Evolutionary conservation across 2,113 vertebrate species (phyloP), one percentile per base, ranked within the genome.

Genomic region (Stigmatopora argus): DNA sequence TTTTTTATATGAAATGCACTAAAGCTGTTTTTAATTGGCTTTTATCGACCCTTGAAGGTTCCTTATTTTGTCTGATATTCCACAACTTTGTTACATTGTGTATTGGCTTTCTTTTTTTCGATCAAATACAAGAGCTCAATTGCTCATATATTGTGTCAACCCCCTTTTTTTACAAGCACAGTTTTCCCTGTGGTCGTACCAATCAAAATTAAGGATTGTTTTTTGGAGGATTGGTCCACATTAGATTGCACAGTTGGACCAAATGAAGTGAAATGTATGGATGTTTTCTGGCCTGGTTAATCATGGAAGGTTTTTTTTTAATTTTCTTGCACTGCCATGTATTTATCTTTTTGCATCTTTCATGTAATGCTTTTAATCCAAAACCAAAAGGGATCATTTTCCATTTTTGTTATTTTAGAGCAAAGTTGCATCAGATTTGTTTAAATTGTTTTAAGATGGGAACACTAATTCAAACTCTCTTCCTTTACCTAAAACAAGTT

Each of bases 381-480:
- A 35, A 41, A 18, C 1, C 26, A 4, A 11, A 55, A 55, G 53
- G 23, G 38, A 9, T 41, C 9, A 5, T 55, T 59, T 59, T 38
- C 35, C 8, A 41, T 38, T 41, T 15, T 49, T 12, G 64, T 5
- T 18, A 56, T 69, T 49, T 19, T 57, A 9, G 17, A 7, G 14
- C 12, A 41, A 52, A 26, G 23, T 34, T 48, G 26, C 35, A 62
- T 31, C 26, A 31, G 49, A 9, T 34, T 35, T 9, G 5, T 56
- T 8, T 31, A 31, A 31, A 15, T 17, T 1, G 3, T 31, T n/a
- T 57, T 15, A 57, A 61, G 62, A 71, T 49, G 17, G 47, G 62
- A 18, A 48, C 11, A 67, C 79, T 79, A 75, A 75, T 79, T 15
- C 23, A 34, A 57, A 57, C 34, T 31, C 0, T 55, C 2, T 52